A percentile compares a stretch with the other conserved stretches of the same genome.
Evolutionary conservation across 2,113 vertebrate genomes (phyloP).

Genomic region (Dromas ardeola): DNA sequence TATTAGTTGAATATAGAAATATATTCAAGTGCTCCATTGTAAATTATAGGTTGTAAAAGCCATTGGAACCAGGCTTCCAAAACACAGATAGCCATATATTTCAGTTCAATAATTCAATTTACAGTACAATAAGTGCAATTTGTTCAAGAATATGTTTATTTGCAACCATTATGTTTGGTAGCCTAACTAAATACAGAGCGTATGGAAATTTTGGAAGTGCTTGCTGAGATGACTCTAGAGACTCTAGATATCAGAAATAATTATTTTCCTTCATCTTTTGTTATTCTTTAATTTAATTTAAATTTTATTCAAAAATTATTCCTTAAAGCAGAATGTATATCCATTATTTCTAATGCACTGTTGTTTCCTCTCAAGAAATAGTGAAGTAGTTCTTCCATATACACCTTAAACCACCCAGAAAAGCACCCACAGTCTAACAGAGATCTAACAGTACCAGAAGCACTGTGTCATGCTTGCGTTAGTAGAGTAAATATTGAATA

Average conservation of each 20-base stretch:
- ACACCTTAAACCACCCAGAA: neutral
- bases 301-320: neutral
- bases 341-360: neutral
- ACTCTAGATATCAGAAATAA: neutral
- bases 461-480: neutral
- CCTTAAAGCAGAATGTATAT: neutral
- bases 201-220: neutral
- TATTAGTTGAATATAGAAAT: neutral
- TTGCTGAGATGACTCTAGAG: neutral
- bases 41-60: neutral
- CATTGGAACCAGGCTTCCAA: neutral
- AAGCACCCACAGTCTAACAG: neutral
- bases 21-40: neutral
- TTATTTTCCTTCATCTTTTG: neutral
- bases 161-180: neutral
- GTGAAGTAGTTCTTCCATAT: neutral
- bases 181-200: neutral
- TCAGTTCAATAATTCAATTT: neutral
- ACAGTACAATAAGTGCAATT: neutral
- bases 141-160: neutral
- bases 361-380: neutral
- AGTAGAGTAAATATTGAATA: neutral
- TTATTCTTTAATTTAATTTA: neutral
- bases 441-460: neutral
- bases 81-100: neutral